Conservation (phyloP, 2,797 vertebrate species). For the Rhabdophis nuchalis region DNA sequence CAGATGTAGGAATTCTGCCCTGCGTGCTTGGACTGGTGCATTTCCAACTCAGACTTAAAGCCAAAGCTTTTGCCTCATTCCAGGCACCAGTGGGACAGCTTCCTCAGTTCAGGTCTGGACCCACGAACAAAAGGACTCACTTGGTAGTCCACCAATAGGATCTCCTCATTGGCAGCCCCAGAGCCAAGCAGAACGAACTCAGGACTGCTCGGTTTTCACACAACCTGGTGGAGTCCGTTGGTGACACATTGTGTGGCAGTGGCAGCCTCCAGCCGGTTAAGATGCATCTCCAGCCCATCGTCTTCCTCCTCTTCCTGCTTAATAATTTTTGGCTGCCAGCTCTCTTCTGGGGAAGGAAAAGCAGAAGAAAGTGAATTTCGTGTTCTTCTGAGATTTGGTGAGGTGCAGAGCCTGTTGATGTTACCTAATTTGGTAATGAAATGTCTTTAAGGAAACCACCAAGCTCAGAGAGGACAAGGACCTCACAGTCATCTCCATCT, state of each 20-base stretch:
- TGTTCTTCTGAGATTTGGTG: neutral
- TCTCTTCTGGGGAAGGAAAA: neutral
- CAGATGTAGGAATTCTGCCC: neutral
- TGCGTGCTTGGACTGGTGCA: neutral
- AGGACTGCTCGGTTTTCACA: neutral
- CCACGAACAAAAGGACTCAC: neutral
- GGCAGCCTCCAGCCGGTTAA: neutral
- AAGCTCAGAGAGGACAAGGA: too few species aligned
- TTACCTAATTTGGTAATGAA: too few species aligned
- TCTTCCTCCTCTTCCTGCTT: neutral
- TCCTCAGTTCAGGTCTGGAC: neutral
- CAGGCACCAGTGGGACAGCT: conserved; percentile 15
- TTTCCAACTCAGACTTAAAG: neutral
- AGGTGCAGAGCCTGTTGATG: neutral
- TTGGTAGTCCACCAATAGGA: neutral
- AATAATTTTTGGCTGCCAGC: neutral
- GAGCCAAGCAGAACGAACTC: neutral
- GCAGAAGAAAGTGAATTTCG: neutral
- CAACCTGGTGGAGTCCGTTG: neutral
- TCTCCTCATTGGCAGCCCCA: neutral
- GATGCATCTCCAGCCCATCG: fast-evolving
- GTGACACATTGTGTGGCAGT: fast-evolving
- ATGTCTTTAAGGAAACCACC: too few species aligned
- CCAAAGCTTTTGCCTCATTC: conserved; percentile 11
- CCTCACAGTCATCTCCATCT: too few species aligned